Base-by-base conservation (phyloP, 2,888 invertebrate species). In the Heteromyza rotundicornis region DNA sequence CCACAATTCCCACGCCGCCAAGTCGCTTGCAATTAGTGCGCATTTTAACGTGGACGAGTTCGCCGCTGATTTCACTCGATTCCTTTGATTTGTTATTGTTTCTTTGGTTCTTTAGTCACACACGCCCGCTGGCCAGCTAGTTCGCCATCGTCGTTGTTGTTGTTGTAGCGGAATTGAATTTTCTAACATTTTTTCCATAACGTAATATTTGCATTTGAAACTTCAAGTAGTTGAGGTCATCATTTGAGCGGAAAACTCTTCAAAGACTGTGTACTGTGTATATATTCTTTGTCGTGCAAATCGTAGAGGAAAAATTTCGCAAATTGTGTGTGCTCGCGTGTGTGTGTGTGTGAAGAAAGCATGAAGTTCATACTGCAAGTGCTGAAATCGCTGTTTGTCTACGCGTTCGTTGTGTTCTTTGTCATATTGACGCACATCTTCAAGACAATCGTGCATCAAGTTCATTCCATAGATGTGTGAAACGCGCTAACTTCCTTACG, bases 321-420 rank as follows among this genome's bases (percentile, higher is more conserved):
- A 32, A 32, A 32, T 32, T 32, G 32, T 32, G n/a, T n/a, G n/a
- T n/a, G n/a, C n/a, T n/a, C n/a, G n/a, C 32, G 32, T 32, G n/a
- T n/a, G n/a, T n/a, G n/a, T n/a, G n/a, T n/a, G n/a, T n/a, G n/a
- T n/a, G n/a, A n/a, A n/a, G n/a, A n/a, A 27, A 27, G 2, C 12
- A 75, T 77, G 73, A 71, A 68, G 59, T 64, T 65, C 54, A 2
- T 77, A 14, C 52, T 76, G 59, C 32, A 69, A 50, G 24, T 69
- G 5, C 8, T 76, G 0, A 69, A 70, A 53, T 68, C 64, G 5
- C 24, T 69, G 8, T 5, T 74, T 19, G 71, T 71, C 20, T 70
- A 74, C 51, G 68, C 68, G 3, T 76, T 76, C 40, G 73, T 76
- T 2, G n/a, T 63, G 35, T 14, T 73, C 14, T 73, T 70, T 8